Conservation (phyloP, 2,797 vertebrate genomes). For the Mus caroli region DNA sequence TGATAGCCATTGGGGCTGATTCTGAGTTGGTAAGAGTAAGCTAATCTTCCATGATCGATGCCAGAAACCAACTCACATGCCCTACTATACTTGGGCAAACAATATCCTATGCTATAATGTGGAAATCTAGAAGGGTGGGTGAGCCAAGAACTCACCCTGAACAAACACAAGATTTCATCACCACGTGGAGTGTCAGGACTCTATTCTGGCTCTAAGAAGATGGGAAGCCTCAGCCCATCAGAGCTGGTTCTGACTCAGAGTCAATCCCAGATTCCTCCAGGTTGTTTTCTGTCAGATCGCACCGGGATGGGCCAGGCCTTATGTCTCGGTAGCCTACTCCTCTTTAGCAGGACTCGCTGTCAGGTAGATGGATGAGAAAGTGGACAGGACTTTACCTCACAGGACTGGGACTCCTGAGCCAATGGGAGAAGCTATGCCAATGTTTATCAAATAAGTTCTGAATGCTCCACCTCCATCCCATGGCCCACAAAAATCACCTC, state of each 20-base stretch:
- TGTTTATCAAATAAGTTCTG: not conserved
- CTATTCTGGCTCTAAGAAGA: constrained; percentile 22
- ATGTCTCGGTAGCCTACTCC: too few species aligned
- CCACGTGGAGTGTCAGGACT: not conserved
- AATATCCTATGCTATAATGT: constrained; percentile 71
- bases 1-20: constrained; percentile 62
- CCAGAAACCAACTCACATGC: constrained; percentile 77
- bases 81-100: constrained; percentile 78
- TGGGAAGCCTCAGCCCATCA: not conserved
- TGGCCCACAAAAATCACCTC: not conserved
- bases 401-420: not conserved
- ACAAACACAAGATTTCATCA: constrained; percentile 64
- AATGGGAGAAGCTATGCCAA: not conserved
- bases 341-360: not conserved
- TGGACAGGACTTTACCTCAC: not conserved
- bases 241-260: not conserved
- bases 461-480: not conserved
- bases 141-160: constrained; percentile 68
- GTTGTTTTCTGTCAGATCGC: not conserved
- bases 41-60: constrained; percentile 66
- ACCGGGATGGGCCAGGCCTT: not conserved
- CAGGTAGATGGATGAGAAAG: fast-evolving
- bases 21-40: constrained; percentile 73
- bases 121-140: constrained; percentile 58
- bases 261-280: not conserved